Percentiles rank a stretch among this genome's conserved stretches.
Conservation (phyloP, 2,113 vertebrate genomes). For the Xyrauchen texanus region DNA sequence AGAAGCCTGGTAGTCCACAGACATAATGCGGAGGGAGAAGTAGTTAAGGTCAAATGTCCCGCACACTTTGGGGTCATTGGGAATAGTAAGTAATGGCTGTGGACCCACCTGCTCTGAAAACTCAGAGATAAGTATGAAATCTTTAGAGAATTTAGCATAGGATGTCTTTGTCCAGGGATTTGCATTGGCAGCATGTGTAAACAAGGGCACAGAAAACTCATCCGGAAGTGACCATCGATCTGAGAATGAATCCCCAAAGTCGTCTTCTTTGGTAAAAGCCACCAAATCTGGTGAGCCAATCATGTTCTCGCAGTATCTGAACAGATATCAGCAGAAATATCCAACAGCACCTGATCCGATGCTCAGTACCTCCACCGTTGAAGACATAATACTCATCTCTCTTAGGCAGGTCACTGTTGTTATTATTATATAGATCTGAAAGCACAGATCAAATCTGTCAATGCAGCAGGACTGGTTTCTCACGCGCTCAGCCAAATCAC, state of each 20-base stretch:
- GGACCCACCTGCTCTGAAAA: slow-evolving; percentile 98
- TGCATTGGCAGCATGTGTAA: slow-evolving; percentile 78
- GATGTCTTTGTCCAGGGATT: slow-evolving; percentile 93
- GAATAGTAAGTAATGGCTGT: slow-evolving; percentile 94
- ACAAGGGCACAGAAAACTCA: slow-evolving; percentile 90
- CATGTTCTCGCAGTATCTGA: slow-evolving; percentile 81
- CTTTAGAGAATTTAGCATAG: slow-evolving; percentile 89
- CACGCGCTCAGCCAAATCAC: slow-evolving; percentile 10
- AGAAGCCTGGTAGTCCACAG: slow-evolving; percentile 98
- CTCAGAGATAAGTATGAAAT: slow-evolving; percentile 97
- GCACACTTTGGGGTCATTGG: slow-evolving; percentile 86
- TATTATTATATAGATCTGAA: neutral
- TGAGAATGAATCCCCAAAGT: slow-evolving; percentile 77
- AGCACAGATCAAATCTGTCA: neutral
- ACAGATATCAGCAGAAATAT: slow-evolving; percentile 68
- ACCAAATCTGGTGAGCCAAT: slow-evolving; percentile 97
- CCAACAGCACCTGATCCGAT: slow-evolving; percentile 1
- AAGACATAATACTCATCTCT: neutral
- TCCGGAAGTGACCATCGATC: slow-evolving; percentile 82
- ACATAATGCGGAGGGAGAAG: slow-evolving; percentile 98
- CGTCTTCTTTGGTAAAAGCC: slow-evolving; percentile 93
- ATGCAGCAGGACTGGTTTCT: neutral
- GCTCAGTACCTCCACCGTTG: neutral
- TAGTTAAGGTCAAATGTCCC: slow-evolving; percentile 97
- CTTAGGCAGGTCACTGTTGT: neutral